Percentiles rank a stretch among this genome's conserved stretches.
Evolutionary conservation across 2,113 vertebrate species (phyloP).

Genomic region (Alexandromys fortis): DNA sequence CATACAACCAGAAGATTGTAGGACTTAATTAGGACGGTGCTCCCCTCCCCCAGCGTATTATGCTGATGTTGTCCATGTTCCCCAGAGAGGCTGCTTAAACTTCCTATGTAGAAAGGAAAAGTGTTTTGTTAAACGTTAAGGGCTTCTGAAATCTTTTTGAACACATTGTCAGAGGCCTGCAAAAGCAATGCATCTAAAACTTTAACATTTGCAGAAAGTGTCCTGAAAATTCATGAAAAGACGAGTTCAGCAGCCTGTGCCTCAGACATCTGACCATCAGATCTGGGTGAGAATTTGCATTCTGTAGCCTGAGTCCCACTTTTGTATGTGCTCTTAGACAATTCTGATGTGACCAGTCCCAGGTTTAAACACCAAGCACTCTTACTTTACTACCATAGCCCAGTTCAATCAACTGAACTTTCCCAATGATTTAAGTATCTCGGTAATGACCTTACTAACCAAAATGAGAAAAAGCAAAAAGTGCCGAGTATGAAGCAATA

Average conservation of each 20-base stretch:
- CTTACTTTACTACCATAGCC: background rate
- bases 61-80: slow-evolving; percentile 15
- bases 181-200: background rate
- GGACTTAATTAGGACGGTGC: slow-evolving; percentile 85
- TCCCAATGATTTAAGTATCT: background rate
- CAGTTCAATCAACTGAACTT: background rate
- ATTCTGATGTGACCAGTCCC: background rate
- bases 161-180: background rate
- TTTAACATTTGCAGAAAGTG: background rate
- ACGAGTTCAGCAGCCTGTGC: background rate
- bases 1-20: slow-evolving; percentile 80
- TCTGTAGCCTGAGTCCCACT: background rate
- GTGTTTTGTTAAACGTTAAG: background rate
- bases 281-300: background rate
- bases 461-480: background rate
- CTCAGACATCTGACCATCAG: background rate
- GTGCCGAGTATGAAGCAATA: background rate
- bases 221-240: background rate
- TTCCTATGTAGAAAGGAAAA: background rate
- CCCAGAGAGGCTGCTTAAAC: background rate
- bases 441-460: background rate
- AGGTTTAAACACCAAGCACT: background rate
- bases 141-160: background rate
- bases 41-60: slow-evolving; percentile 50
- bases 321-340: background rate